Percentiles rank a stretch among this genome's conserved stretches.
These are phyloP conservation scores for Polydrusus tereticollis DNA, from an alignment of 2,888 invertebrate genomes.

Conservation along the genomic window DNA sequence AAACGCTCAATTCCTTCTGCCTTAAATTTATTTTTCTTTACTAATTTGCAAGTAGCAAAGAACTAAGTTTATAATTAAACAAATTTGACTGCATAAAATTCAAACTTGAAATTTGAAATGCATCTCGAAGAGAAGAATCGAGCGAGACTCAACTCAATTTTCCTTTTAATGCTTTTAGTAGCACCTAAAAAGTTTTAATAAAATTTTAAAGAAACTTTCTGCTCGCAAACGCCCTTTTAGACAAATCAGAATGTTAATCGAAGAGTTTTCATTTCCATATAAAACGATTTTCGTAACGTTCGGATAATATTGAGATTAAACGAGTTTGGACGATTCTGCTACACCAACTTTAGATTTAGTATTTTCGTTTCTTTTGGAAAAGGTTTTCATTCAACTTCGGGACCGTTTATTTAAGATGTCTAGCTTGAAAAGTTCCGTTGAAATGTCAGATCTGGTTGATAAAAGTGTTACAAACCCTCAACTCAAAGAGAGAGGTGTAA, in stretches of 20 bases:
- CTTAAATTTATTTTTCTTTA: no score
- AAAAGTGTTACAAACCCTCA: neutral
- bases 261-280: slow-evolving; percentile 24
- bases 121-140: slow-evolving; percentile 1
- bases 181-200: slow-evolving; percentile 26
- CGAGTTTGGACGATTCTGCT: slow-evolving; percentile 9
- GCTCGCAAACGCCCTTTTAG: slow-evolving; percentile 16
- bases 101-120: slow-evolving; percentile 12
- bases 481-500: no score
- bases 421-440: neutral
- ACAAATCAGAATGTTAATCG: slow-evolving; percentile 31
- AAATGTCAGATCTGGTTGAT: neutral
- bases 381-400: neutral
- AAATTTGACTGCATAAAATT: slow-evolving; percentile 15
- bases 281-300: slow-evolving; percentile 31
- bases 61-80: neutral
- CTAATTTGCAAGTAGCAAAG: neutral
- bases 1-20: no score
- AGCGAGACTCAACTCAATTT: neutral
- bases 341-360: slow-evolving; percentile 19
- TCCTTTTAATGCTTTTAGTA: slow-evolving; percentile 25
- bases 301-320: slow-evolving; percentile 24
- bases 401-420: neutral
- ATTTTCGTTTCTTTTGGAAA: neutral
- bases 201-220: slow-evolving; percentile 20